A percentile compares a stretch with the other conserved stretches of the same genome.
These are phyloP conservation scores for Planiliza haematocheilus DNA, from an alignment of 2,113 vertebrate species.

Conservation along the genomic window DNA sequence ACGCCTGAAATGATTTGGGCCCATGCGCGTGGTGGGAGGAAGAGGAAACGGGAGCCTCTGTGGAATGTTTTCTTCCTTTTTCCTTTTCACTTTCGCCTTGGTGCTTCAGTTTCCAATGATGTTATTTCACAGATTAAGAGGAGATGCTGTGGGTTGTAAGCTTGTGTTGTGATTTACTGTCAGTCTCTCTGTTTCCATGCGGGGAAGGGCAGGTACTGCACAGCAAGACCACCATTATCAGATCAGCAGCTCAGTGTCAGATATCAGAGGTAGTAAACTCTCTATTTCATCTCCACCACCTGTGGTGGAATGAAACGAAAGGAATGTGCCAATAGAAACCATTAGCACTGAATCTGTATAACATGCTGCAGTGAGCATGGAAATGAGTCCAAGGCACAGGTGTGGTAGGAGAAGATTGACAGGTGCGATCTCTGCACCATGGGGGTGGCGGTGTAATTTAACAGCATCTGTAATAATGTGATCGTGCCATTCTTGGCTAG, in stretches of 20 bases:
- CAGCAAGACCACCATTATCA: slow-evolving; percentile 60
- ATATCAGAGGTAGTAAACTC: slow-evolving; percentile 64
- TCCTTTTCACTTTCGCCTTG: slow-evolving; percentile 44
- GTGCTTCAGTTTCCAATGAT: slow-evolving; percentile 58
- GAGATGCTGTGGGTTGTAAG: slow-evolving; percentile 36
- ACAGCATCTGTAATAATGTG: slow-evolving; percentile 33
- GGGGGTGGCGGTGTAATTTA: not conserved
- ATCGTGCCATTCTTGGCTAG: not conserved
- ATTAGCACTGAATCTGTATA: slow-evolving; percentile 28
- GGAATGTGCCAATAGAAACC: slow-evolving; percentile 44
- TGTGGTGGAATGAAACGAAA: slow-evolving; percentile 58
- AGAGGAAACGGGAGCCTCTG: slow-evolving; percentile 40
- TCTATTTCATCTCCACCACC: slow-evolving; percentile 40
- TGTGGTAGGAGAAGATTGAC: slow-evolving; percentile 12
- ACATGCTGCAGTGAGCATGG: slow-evolving; percentile 27
- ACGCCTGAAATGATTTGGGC: slow-evolving; percentile 83
- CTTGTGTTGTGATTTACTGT: slow-evolving; percentile 56
- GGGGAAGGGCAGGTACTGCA: slow-evolving; percentile 44
- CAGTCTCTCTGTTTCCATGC: slow-evolving; percentile 45
- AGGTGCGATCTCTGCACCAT: slow-evolving; percentile 22
- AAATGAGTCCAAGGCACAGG: slow-evolving; percentile 20
- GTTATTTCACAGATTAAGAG: slow-evolving; percentile 42
- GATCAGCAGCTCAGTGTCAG: slow-evolving; percentile 65
- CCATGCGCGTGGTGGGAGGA: slow-evolving; percentile 60
- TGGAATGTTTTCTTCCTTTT: slow-evolving; percentile 38